Evolutionary conservation across 2,888 invertebrate species (phyloP), one percentile per base, ranked within the genome.

Genomic region (Rhopalosiphum nymphaeae): DNA sequence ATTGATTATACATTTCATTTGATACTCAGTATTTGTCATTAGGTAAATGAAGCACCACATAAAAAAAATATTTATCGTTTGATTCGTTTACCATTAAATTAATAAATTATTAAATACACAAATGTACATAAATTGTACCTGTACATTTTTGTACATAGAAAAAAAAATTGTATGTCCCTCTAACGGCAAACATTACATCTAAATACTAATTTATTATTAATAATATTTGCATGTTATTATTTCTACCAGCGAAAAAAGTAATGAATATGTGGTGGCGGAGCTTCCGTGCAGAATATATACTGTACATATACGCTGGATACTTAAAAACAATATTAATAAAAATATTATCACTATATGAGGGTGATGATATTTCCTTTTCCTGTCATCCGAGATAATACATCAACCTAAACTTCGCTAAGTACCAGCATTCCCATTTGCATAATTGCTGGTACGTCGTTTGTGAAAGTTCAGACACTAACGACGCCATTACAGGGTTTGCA

Each of bases 401-500:
- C 88, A 93, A 89, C 78, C 53, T 53, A 89, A 93, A 93, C 78
- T 89, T 88, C 26, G 88, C 67, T 78, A 93, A 93, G 92, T 93
- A 78, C 92, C 92, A 92, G 87, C 87, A 87, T 92, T 87, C 61
- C 49, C 88, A 89, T 93, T 89, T 93, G 92, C 92, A 93, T 93
- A 93, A 93, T 93, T 93, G 78, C 53, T 78, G 56, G 53, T 78
- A 78, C 88, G 88, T 92, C 57, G 86, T 53, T 88, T 88, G 88
- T 44, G 42, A 93, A 93, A 93, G 92, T 93, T 93, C 88, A 93
- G 92, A 93, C 78, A 78, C 53, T 93, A 93, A 93, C 78, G 88
- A 93, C 78, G 92, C 92, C 78, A 89, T 93, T 93, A 89, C 53
- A 42, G 91, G 92, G 92, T 87, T 61, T 61, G 61, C 49, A 67